Percentiles rank a stretch among this genome's conserved stretches.
Evolutionary conservation across 1,140 invertebrate species (phyloP).

Genomic region (Proales similis): DNA sequence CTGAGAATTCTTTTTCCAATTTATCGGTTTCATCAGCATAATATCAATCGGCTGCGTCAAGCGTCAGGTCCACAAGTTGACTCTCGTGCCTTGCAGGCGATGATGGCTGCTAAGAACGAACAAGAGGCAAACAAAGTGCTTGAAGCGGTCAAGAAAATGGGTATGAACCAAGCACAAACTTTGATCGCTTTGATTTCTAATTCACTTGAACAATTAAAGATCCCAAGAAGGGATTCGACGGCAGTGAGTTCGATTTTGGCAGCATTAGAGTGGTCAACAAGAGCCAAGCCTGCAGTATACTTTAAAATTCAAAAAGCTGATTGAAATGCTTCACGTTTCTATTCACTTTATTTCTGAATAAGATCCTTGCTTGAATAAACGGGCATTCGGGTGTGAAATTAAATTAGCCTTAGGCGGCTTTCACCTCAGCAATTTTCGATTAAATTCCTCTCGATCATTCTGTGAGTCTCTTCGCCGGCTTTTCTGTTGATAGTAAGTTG

Average conservation of each 20-base stretch:
- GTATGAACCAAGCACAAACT: conserved; percentile 10
- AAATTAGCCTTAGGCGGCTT: too few species aligned
- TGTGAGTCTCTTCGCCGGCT: too few species aligned
- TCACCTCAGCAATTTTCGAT: too few species aligned
- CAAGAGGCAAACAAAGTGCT: neutral
- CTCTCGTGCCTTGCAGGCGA: neutral
- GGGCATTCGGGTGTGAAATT: too few species aligned
- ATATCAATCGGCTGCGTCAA: conserved; percentile 14
- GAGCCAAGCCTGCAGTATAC: conserved; percentile 22
- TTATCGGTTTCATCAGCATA: neutral
- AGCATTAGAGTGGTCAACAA: neutral
- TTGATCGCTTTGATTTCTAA: neutral
- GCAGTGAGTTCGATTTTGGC: conserved; percentile 5
- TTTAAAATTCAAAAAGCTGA: neutral
- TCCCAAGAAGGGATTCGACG: conserved; percentile 23
- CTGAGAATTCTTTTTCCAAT: neutral
- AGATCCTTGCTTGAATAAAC: too few species aligned
- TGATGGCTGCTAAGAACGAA: conserved; percentile 22
- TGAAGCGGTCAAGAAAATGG: neutral
- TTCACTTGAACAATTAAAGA: neutral
- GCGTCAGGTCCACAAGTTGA: conserved; percentile 10
- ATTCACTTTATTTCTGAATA: too few species aligned
- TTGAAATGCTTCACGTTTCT: too few species aligned
- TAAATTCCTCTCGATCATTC: too few species aligned
- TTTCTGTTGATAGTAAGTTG: too few species aligned